phyloP scores from a whole-genome alignment of 2,113 vertebrate species.

The Pteropus alecto region DNA sequence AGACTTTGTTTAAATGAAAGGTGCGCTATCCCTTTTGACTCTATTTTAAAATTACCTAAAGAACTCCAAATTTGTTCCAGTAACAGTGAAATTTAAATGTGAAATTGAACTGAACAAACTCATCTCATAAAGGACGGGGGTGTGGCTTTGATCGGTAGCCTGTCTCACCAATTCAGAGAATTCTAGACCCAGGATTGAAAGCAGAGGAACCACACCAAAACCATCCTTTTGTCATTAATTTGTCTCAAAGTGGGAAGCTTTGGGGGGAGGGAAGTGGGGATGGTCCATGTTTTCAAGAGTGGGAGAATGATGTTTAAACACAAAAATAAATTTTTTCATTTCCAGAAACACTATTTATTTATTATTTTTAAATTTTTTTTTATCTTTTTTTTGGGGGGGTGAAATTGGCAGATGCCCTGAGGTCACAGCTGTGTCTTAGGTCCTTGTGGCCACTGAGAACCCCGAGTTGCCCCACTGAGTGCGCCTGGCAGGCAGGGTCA shows the following conservation, averaged over 20 bases:
- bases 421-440: not conserved
- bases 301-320: slow-evolving; percentile 67
- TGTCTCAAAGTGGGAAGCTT: slow-evolving; percentile 42
- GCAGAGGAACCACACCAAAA: not conserved
- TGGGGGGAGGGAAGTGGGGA: not conserved
- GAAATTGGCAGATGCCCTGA: slow-evolving; percentile 16
- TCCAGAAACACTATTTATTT: slow-evolving; percentile 80
- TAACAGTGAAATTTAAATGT: slow-evolving; percentile 74
- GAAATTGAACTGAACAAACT: slow-evolving; percentile 75
- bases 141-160: slow-evolving; percentile 38
- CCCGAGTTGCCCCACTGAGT: not conserved
- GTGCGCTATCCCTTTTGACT: slow-evolving; percentile 89
- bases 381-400: slow-evolving; percentile 37
- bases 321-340: slow-evolving; percentile 72
- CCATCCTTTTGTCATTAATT: not conserved
- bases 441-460: not conserved
- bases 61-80: slow-evolving; percentile 78
- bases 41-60: slow-evolving; percentile 78
- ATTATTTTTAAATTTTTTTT: slow-evolving; percentile 62
- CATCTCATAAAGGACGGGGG: slow-evolving; percentile 63
- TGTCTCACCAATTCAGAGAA: slow-evolving; percentile 56
- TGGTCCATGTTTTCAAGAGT: slow-evolving; percentile 55
- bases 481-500: not conserved
- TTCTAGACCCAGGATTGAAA: slow-evolving; percentile 52
- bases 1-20: slow-evolving; percentile 91